Percentiles rank a stretch among this genome's conserved stretches.
Conservation (phyloP, 2,888 invertebrate genomes). For the Anodontia alba region DNA sequence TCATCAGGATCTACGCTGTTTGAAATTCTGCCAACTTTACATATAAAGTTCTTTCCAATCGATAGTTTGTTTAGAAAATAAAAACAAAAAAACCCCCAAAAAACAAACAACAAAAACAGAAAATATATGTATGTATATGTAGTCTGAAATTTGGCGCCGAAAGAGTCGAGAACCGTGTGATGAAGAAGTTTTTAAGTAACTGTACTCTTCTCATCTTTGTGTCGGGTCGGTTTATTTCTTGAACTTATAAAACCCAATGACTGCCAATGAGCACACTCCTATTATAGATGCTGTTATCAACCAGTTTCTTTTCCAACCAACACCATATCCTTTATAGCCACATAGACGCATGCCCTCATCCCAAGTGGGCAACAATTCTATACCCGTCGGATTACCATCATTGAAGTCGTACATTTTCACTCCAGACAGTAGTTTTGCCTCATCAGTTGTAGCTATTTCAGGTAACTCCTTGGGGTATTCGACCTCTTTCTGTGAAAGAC, state of each 20-base stretch:
- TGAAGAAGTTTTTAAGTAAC: too few relatives aligned
- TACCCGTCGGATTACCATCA: slow-evolving; percentile 63
- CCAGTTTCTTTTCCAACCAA: not conserved
- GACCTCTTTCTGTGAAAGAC: slow-evolving; percentile 8
- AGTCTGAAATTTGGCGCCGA: too few relatives aligned
- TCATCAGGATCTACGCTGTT: too few relatives aligned
- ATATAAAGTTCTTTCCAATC: too few relatives aligned
- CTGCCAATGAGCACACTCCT: not conserved
- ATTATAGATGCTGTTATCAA: not conserved
- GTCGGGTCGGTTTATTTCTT: too few relatives aligned
- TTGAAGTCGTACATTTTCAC: slow-evolving; percentile 60
- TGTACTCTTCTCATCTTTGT: too few relatives aligned
- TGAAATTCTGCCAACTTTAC: too few relatives aligned
- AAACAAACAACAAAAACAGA: too few relatives aligned
- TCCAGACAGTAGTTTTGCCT: slow-evolving; percentile 65
- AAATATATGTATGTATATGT: too few relatives aligned
- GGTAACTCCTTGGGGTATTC: slow-evolving; percentile 58
- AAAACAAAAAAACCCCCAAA: too few relatives aligned
- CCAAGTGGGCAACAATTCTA: slow-evolving; percentile 64
- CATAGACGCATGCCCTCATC: slow-evolving; percentile 11
- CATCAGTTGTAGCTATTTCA: slow-evolving; percentile 67
- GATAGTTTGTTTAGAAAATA: too few relatives aligned
- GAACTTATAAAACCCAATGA: not conserved
- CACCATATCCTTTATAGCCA: not conserved
- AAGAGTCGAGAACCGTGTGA: too few relatives aligned